Percentiles rank a stretch among this genome's conserved stretches.
These are phyloP conservation scores for Drosophila helvetica DNA, from an alignment of 2,888 invertebrate genomes.

Conservation along the genomic window DNA sequence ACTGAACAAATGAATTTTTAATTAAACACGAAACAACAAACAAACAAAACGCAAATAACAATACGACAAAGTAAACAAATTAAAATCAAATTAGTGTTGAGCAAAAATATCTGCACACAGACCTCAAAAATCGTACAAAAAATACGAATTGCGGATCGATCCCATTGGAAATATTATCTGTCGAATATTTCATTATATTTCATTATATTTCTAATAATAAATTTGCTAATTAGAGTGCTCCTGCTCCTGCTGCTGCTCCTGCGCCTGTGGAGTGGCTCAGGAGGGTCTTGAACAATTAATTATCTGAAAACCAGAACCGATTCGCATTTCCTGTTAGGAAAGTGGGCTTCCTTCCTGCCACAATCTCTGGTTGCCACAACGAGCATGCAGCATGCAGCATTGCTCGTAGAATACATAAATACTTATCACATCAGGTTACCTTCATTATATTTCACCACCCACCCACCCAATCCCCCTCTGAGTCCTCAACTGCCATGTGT, in stretches of 20 bases:
- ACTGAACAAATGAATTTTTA: constrained; percentile 64
- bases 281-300: neutral
- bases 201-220: no score
- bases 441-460: constrained; percentile 24
- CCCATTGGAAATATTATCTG: no score
- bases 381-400: no score
- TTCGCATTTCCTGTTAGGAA: neutral
- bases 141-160: no score
- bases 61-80: constrained; percentile 68
- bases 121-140: neutral
- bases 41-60: constrained; percentile 64
- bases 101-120: constrained; percentile 22
- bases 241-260: no score
- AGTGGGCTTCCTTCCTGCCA: constrained; percentile 15
- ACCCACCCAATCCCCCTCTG: neutral
- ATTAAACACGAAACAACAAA: constrained; percentile 64
- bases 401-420: constrained; percentile 17
- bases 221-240: neutral
- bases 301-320: neutral
- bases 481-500: neutral
- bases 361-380: neutral
- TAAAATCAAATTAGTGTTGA: constrained; percentile 65
- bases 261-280: no score
- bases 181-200: no score
- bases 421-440: constrained; percentile 33